These are phyloP conservation scores for Erpornis zantholeuca DNA, from an alignment of 2,113 vertebrate species.

Conservation along the genomic window DNA sequence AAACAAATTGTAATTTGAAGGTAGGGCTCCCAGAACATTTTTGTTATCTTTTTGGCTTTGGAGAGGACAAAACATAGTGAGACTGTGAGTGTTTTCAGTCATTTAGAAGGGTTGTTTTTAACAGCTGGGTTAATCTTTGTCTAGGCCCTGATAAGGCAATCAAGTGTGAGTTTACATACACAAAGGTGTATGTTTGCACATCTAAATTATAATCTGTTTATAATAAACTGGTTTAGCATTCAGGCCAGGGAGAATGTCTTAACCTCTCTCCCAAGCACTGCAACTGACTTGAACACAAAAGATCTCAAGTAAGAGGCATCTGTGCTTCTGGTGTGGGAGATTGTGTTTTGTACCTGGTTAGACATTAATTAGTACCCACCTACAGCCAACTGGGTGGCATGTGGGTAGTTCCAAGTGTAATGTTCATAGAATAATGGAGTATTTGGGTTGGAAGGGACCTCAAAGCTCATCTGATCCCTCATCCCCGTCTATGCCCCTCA, in stretches of 20 bases:
- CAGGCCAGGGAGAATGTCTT: background rate
- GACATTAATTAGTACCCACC: background rate
- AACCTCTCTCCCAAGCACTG: background rate
- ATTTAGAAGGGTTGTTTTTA: background rate
- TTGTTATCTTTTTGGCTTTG: background rate
- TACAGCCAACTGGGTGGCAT: background rate
- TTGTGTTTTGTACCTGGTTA: background rate
- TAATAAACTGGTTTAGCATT: background rate
- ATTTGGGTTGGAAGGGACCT: background rate
- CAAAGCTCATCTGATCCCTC: background rate
- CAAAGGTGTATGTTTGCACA: background rate
- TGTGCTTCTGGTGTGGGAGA: background rate
- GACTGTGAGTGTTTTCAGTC: background rate
- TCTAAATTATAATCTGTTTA: background rate
- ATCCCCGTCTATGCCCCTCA: rapidly evolving
- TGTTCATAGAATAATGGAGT: background rate
- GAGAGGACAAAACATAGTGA: background rate
- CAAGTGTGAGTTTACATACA: background rate
- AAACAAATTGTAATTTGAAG: background rate
- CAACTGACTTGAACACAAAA: background rate
- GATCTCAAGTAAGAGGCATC: background rate
- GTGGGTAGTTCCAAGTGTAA: background rate
- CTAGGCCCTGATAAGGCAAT: background rate
- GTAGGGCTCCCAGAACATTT: background rate
- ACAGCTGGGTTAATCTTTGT: slow-evolving; percentile 35